Conservation (phyloP, 2,797 vertebrate species). For the Oreonectes daqikongensis region DNA sequence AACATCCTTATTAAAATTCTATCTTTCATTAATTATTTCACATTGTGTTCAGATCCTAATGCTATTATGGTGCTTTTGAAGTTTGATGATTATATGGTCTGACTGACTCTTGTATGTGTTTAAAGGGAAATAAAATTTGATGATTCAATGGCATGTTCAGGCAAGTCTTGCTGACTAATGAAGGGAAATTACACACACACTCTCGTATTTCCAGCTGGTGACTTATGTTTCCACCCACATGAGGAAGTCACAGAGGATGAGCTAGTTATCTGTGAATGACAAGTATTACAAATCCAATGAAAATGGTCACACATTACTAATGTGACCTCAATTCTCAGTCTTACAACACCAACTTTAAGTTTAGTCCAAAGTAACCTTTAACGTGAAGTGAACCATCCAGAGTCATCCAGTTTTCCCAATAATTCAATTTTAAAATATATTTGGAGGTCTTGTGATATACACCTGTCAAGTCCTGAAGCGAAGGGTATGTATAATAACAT, state of each 20-base stretch:
- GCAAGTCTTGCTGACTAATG: conserved; percentile 33
- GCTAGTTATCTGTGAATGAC: neutral
- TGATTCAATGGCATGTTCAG: conserved; percentile 38
- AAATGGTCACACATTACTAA: conserved; percentile 8
- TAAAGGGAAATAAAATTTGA: neutral
- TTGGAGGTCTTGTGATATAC: too few species aligned
- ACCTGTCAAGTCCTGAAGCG: too few species aligned
- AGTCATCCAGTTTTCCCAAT: too few species aligned
- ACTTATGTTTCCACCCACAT: conserved; percentile 19
- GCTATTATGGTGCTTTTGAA: neutral
- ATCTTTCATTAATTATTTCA: conserved; percentile 29
- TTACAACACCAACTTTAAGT: too few species aligned
- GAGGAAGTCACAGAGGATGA: conserved; percentile 27
- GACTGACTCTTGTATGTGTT: conserved; percentile 5
- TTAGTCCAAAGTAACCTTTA: too few species aligned
- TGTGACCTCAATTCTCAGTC: neutral
- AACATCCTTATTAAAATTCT: too few species aligned
- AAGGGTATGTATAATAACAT: neutral
- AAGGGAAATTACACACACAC: conserved; percentile 27
- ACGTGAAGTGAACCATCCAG: too few species aligned
- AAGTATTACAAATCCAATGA: neutral
- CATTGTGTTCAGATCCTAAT: neutral
- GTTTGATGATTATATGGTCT: neutral
- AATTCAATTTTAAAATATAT: too few species aligned
- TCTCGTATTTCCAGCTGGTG: conserved; percentile 18